Base-by-base conservation (phyloP, 2,797 vertebrate species). In the Aldrovandia affinis region DNA sequence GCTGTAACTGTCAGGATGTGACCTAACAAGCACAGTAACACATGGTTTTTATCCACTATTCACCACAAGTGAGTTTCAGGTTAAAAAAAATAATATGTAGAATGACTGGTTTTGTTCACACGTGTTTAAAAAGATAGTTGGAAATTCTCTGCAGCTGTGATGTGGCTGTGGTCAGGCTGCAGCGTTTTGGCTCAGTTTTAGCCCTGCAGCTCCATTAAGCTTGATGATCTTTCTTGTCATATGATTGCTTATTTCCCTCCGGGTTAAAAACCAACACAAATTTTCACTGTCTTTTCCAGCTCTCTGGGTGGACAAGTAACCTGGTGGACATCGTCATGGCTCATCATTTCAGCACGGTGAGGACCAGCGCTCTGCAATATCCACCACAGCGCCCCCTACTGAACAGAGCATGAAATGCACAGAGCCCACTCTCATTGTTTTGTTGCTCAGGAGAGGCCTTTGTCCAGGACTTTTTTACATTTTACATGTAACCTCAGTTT, bases 301-400 rank as follows among this genome's bases (percentile, higher is more conserved):
- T 99, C 88, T 95, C 98, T 88, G 97, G 98, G 68, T 97, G 98
- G 97, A 99, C 98, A 90, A 98, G 96, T 89, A 98, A 98, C 88
- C 85, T 99, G 86, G 97, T 98, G 92, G 98, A 99, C 87, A 96
- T 96, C 84, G 92, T 99, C 92, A 96, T 99, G 96, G 92, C 96
- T 22, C 98, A 99, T 91, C 98, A 98, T 91, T 99, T 99, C 92
- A 98, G 98, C 85, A 96, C 96, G 22, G 98, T 99, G 93, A 98
- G 97, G 96, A 83, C 59, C 33, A 39, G 55, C 55, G 12, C 50
- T 52, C 50, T 52, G 50, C 50, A 4, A 4, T 52, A 52, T 52
- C 50, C 36, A 42, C 36, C 14, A 22, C 15, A 73, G 33, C 36
- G 33, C 36, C 33, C 30, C 33, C 68, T 73, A 39, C 12, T 73